Evolutionary conservation across 1,140 invertebrate genomes (phyloP).

Genomic region (Alviniconcha marisindica): DNA sequence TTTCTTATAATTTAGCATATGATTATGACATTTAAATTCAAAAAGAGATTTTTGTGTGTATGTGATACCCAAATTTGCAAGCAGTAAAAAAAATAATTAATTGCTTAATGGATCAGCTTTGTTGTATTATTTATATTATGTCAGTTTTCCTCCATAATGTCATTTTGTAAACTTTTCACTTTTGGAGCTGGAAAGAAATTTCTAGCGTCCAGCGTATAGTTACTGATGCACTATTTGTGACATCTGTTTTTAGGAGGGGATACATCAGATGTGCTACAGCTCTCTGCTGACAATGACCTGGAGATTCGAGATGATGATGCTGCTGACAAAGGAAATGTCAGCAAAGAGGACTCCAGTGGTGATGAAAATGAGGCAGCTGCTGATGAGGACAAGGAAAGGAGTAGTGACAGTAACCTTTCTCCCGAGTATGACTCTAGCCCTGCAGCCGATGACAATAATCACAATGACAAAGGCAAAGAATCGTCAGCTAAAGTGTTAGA

Average conservation of each 20-base stretch:
- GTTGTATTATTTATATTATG: too few species aligned
- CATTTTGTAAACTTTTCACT: too few species aligned
- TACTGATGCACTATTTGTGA: too few species aligned
- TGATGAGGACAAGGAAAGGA: neutral
- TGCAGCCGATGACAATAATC: neutral
- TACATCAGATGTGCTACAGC: conserved; percentile 15
- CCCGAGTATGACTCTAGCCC: neutral
- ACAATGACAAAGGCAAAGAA: neutral
- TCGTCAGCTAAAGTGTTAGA: neutral
- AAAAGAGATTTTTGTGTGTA: too few species aligned
- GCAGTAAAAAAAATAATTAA: too few species aligned
- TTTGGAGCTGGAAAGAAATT: too few species aligned
- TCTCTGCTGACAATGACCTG: conserved; percentile 26
- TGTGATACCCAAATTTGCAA: too few species aligned
- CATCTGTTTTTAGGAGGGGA: conserved; percentile 8
- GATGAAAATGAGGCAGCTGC: neutral
- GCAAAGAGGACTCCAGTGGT: neutral
- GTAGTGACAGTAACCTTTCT: neutral
- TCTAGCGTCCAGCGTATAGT: too few species aligned
- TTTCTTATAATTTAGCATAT: too few species aligned
- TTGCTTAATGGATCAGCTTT: too few species aligned
- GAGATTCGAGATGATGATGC: neutral
- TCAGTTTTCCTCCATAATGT: too few species aligned
- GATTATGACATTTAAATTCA: too few species aligned
- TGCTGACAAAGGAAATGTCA: neutral